These are phyloP conservation scores for Ibidorhyncha struthersii DNA, from an alignment of 2,113 vertebrate species.

Conservation along the genomic window DNA sequence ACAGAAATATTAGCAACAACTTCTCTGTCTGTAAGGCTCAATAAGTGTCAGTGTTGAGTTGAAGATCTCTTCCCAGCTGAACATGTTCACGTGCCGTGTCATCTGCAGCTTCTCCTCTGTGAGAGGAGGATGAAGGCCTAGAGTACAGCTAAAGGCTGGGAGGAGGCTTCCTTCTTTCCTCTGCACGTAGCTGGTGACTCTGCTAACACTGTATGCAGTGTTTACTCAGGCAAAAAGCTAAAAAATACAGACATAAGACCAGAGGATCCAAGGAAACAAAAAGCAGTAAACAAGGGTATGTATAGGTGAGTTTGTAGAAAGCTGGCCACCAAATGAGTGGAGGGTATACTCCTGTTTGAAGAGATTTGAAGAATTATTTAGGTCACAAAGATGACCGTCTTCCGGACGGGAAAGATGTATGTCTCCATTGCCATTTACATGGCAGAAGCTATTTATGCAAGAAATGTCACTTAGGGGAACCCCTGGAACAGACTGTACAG, in stretches of 20 bases:
- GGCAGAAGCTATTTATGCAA: not conserved
- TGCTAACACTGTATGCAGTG: not conserved
- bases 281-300: not conserved
- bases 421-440: not conserved
- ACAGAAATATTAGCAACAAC: not conserved
- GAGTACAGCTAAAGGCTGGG: fast-evolving
- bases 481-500: not conserved
- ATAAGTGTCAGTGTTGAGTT: not conserved
- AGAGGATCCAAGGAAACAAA: not conserved
- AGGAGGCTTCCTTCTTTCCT: not conserved
- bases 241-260: not conserved
- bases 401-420: not conserved
- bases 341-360: not conserved
- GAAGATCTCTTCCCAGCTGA: not conserved
- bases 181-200: not conserved
- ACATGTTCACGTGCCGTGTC: not conserved
- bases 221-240: not conserved
- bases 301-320: not conserved
- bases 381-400: not conserved
- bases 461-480: not conserved
- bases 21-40: not conserved
- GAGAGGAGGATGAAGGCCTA: not conserved
- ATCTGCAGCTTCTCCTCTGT: not conserved
- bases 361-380: not conserved
- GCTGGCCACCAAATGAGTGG: not conserved